Conservation (phyloP, 2,797 vertebrate genomes). For the Saxicola maurus region DNA sequence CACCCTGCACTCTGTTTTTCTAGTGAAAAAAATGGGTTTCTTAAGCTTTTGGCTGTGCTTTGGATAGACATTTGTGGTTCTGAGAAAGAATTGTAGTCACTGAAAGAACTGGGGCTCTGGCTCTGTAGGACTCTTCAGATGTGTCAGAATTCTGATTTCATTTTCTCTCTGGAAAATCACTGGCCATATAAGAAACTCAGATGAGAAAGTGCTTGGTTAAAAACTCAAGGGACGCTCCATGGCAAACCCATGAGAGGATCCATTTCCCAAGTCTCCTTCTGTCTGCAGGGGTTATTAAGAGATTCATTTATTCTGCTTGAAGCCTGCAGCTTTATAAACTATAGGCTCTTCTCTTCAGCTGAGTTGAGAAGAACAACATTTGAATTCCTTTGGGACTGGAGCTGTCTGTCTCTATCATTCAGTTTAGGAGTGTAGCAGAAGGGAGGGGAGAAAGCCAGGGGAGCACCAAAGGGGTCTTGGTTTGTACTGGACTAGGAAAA, state of each 20-base stretch:
- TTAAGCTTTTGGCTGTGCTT: not conserved
- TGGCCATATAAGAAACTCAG: not conserved
- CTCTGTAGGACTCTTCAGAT: not conserved
- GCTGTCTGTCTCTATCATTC: not conserved
- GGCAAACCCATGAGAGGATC: not conserved
- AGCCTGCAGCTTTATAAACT: conserved; percentile 40
- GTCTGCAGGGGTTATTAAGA: not conserved
- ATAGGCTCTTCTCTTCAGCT: conserved; percentile 35
- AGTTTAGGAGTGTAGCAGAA: not conserved
- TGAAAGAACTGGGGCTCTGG: not conserved
- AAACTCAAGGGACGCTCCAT: not conserved
- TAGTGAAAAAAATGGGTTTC: not conserved
- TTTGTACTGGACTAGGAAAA: not conserved
- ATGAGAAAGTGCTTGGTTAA: not conserved
- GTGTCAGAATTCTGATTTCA: not conserved
- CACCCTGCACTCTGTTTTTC: not conserved
- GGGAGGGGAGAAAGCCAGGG: not conserved
- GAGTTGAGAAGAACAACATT: conserved; percentile 47
- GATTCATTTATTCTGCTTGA: conserved; percentile 42
- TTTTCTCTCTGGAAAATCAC: not conserved
- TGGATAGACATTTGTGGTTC: not conserved
- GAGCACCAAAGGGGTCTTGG: not conserved
- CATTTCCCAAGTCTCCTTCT: not conserved
- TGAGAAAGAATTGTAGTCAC: not conserved
- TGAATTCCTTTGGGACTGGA: conserved; percentile 55